Evolutionary conservation across 2,888 invertebrate genomes (phyloP), one percentile per base, ranked within the genome.

Genomic region (Latrodectus hesperus): DNA sequence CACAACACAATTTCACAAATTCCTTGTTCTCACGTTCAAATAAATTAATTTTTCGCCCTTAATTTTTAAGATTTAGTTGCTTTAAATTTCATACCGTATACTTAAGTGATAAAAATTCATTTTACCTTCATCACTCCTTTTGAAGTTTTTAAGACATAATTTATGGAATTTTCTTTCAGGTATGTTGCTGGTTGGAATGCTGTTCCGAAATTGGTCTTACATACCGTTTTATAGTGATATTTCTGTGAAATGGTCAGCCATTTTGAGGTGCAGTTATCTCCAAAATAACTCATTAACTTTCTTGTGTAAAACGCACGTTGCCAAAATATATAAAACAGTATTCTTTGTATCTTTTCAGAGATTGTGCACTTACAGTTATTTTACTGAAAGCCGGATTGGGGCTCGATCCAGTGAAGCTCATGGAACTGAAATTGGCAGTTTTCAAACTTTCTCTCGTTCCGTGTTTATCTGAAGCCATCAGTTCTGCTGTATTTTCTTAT

Each of bases 321-420:
- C 9, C 8, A 72, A n/a, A 68, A 68, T 68, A 17, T 14, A 38
- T 38, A 38, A 38, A 38, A 38, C 11, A 17, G 10, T 72, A 38
- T 26, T 49, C 38, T 49, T 72, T 75, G 16, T 51, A 12, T 16
- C n/a, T n/a, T 68, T 80, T 11, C 38, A 89, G 86, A 84, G 79
- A 87, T 17, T 51, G 72, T n/a, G 60, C 90, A 11, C 83, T 90
- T 0, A 86, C 84, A 1, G 67, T 90, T 9, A 90, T 90, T 60
- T 72, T 90, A 11, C 60, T 90, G 26, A 88, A 90, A 17, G 90
- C 90, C n/a, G 90, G 90, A 4, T 73, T 90, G 8, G 89, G 87
- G 3, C 76, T 90, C 11, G 90, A 90, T 74, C 87, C 88, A 1
- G 38, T 52, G n/a, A 87, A 82, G 11, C 60, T 90, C 12, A 22